phyloP scores from a whole-genome alignment of 2,797 vertebrate genomes.

The Myotis myotis region DNA sequence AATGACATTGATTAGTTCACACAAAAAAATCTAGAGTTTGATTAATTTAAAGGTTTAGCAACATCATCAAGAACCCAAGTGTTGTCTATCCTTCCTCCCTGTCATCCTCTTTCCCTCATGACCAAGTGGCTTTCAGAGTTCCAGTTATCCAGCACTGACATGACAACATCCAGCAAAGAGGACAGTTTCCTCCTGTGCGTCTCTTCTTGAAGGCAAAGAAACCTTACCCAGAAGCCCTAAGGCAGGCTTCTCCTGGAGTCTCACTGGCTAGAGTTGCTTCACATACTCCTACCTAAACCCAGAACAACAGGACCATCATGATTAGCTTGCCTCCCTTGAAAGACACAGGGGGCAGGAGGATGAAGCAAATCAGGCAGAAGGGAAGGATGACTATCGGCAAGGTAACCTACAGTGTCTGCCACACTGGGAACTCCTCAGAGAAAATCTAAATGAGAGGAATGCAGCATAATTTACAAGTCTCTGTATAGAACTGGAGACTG shows the following conservation, averaged over 20 bases:
- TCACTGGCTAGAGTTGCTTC: background rate
- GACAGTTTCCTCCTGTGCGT: background rate
- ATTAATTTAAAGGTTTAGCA: background rate
- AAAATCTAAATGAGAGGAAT: background rate
- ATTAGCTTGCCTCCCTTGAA: background rate
- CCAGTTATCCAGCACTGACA: background rate
- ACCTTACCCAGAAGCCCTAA: background rate
- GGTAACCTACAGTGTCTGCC: background rate
- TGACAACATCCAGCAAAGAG: background rate
- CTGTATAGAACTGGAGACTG: background rate
- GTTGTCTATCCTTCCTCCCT: background rate
- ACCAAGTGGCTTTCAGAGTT: background rate
- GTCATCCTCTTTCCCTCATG: background rate
- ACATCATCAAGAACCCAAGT: background rate
- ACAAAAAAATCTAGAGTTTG: background rate
- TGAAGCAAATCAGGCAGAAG: background rate
- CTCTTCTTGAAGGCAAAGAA: background rate
- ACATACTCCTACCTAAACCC: background rate
- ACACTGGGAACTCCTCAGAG: background rate
- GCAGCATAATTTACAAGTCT: background rate
- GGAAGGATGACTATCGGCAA: background rate
- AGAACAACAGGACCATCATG: background rate
- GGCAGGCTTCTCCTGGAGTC: background rate
- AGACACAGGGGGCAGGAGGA: background rate
- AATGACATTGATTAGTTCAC: background rate